Base-by-base conservation (phyloP, 2,113 vertebrate genomes). In the Petroica traversi region DNA sequence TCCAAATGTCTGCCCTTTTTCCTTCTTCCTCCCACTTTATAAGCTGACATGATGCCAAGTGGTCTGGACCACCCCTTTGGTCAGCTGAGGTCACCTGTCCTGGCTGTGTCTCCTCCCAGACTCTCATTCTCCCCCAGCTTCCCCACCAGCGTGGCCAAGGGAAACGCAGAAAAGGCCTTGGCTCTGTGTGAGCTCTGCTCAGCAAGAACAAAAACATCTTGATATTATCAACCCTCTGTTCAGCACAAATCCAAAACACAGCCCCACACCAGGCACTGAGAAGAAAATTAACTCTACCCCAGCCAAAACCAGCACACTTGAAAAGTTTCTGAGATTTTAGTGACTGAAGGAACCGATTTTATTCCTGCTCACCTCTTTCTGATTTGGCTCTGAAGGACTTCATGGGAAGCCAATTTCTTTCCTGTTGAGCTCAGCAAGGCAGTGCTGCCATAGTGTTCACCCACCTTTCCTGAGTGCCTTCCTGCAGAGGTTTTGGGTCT, bases 1-100 rank as follows among this genome's bases (percentile, higher is more conserved):
- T 26, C 11, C 52, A 12, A 43, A 31, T 0, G 0, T 57, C 4
- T 6, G 2, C 6, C 2, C 17, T 49, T 51, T 9, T 17, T 67
- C 5, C 43, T 58, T 49, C 51, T 75, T 66, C 24, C 16, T 48
- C 34, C 4, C 45, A 28, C 7, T 59, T 51, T 28, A 31, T 10
- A 36, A 12, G 51, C 8, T 76, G 72, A 36, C 45, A 51, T 26
- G 36, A 43, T 67, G 11, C 1, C 33, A 67, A 3, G 8, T 9
- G 41, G 51, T 14, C 49, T 48, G 69, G 19, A 48, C 1, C 3
- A 38, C 15, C 8, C 3, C 41, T 55, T 55, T 48, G 61, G 36
- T 49, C 52, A 43, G 20, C 25, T 33, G 8, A 43, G 25, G 17
- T 18, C 52, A 58, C 22, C 52, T 31, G 8, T 43, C 14, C 52